A percentile compares a stretch with the other conserved stretches of the same genome.
Evolutionary conservation across 1,140 invertebrate species (phyloP).

Genomic region (Rhyacophila brunnea): DNA sequence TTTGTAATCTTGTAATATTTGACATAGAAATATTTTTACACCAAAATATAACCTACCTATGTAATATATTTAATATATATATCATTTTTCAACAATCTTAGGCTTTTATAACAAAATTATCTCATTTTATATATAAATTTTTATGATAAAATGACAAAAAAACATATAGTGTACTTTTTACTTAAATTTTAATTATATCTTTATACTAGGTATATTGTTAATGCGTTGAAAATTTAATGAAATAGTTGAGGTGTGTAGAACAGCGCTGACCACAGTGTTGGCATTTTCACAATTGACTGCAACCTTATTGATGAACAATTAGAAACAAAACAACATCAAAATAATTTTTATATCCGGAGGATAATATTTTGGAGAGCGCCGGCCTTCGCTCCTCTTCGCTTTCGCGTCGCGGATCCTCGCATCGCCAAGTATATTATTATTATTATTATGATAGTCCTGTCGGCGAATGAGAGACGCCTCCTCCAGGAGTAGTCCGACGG

Average conservation of each 20-base stretch:
- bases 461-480: no score
- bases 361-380: no score
- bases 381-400: no score
- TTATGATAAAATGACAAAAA: background rate
- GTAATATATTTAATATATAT: slow-evolving; percentile 17
- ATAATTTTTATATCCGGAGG: no score
- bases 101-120: slow-evolving; percentile 30
- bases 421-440: no score
- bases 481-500: no score
- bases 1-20: slow-evolving; percentile 28
- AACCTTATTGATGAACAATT: no score
- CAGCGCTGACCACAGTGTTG: background rate
- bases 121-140: slow-evolving; percentile 17
- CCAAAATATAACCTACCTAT: slow-evolving; percentile 29
- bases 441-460: no score
- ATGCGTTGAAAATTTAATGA: background rate
- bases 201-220: slow-evolving; percentile 10
- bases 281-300: slow-evolving; percentile 7
- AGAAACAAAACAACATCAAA: no score
- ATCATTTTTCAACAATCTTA: slow-evolving; percentile 26
- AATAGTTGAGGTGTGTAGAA: background rate
- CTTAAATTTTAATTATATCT: slow-evolving; percentile 9
- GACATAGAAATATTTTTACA: slow-evolving; percentile 37
- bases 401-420: no score
- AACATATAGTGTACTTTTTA: slow-evolving; percentile 18